phyloP scores from a whole-genome alignment of 2,888 invertebrate species.

The Pediacus dermestoides region DNA sequence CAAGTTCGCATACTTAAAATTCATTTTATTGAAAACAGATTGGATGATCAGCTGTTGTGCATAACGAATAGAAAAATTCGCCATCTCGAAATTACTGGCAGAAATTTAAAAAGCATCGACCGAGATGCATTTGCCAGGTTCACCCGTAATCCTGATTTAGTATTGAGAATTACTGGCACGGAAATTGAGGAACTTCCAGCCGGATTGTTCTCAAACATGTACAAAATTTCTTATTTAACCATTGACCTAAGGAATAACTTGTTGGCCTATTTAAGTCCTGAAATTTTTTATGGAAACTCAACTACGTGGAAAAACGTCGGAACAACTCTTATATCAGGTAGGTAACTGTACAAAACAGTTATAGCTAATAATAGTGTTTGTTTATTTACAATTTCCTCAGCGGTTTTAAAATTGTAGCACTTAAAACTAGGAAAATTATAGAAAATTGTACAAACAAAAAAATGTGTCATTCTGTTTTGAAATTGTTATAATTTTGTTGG shows the following conservation, averaged over 20 bases:
- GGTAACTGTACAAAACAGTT: too few relatives aligned
- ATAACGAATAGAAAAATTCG: constrained; percentile 75
- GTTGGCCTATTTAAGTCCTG: constrained; percentile 74
- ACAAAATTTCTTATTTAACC: constrained; percentile 74
- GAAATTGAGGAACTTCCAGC: constrained; percentile 75
- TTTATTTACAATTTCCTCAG: constrained; percentile 1
- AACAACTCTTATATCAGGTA: constrained; percentile 79
- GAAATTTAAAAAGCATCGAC: constrained; percentile 68
- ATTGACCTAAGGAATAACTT: constrained; percentile 80
- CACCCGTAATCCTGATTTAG: constrained; percentile 70
- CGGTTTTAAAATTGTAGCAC: too few relatives aligned
- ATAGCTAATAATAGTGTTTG: background rate
- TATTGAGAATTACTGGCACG: constrained; percentile 73
- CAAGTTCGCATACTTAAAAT: constrained; percentile 73
- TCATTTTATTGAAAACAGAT: constrained; percentile 68
- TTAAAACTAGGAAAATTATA: too few relatives aligned
- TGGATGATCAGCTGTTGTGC: constrained; percentile 73
- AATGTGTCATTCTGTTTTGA: too few relatives aligned
- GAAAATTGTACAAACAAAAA: too few relatives aligned
- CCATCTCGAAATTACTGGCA: constrained; percentile 76
- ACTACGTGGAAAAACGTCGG: constrained; percentile 85
- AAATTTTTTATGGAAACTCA: constrained; percentile 82
- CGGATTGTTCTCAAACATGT: constrained; percentile 72
- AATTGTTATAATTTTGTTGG: too few relatives aligned
- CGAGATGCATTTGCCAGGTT: constrained; percentile 74